Conservation (phyloP, 2,797 vertebrate species). For the Botia kubotai region DNA sequence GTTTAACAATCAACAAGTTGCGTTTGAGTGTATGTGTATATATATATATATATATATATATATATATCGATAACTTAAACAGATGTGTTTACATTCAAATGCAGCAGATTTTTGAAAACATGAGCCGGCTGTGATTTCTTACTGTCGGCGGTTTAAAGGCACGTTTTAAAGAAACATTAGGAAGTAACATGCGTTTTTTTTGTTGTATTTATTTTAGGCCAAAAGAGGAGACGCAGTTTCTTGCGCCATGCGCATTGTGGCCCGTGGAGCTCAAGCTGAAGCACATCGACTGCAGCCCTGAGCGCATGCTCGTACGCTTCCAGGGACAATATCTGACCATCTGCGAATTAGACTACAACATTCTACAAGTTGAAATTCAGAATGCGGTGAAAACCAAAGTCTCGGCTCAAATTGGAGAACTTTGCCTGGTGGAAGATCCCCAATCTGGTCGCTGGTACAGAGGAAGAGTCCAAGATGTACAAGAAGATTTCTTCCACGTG, state of each 20-base stretch:
- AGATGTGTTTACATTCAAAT: too few relatives aligned
- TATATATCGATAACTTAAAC: too few relatives aligned
- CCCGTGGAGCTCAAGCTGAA: constrained; percentile 84
- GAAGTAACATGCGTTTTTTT: too few relatives aligned
- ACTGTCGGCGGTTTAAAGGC: too few relatives aligned
- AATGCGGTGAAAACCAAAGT: constrained; percentile 77
- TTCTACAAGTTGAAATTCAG: constrained; percentile 88
- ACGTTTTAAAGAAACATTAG: too few relatives aligned
- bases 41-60: too few relatives aligned
- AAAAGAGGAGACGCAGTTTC: constrained; percentile 67
- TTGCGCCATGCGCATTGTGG: constrained; percentile 65
- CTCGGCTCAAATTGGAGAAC: constrained; percentile 75
- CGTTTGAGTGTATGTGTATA: too few relatives aligned
- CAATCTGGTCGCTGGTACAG: constrained; percentile 85
- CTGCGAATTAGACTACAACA: constrained; percentile 89
- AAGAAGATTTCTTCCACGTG: constrained; percentile 73
- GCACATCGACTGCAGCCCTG: constrained; percentile 80
- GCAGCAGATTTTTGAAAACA: too few relatives aligned
- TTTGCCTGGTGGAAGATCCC: constrained; percentile 89
- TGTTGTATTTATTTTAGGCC: constrained; percentile 67
- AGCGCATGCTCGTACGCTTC: constrained; percentile 85
- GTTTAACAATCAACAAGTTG: too few relatives aligned
- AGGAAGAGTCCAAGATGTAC: constrained; percentile 84
- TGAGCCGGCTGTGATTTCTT: too few relatives aligned
- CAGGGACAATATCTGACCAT: constrained; percentile 79